Base-by-base conservation (phyloP, 2,113 vertebrate genomes). In the Piprites chloris region DNA sequence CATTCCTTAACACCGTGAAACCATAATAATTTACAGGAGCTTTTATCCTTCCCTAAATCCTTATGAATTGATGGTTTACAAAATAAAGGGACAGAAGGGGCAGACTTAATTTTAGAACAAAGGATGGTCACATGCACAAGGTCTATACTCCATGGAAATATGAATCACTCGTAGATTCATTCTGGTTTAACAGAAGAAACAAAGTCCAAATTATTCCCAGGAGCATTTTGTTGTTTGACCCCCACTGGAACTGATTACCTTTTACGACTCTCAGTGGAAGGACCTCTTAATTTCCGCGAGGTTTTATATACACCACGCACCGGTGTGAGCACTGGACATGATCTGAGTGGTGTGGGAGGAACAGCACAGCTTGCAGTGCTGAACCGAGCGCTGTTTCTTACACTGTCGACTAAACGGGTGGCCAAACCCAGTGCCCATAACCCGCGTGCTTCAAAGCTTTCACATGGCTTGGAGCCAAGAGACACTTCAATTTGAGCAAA, bases 251-350 rank as follows among this genome's bases (percentile, higher is more conserved):
- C 77, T 68, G 85, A 76, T 75, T 87, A 89, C 35, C 24, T 85
- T 95, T 95, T 91, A 96, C 6, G 30, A 47, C 80, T 80, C 65
- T 77, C 39, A 18, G 90, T 66, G 78, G 77, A 93, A 82, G 30
- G 61, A 78, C 65, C 52, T 85, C 85, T 81, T 71, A 59, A 71
- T 78, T 87, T 92, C 65, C 44, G 84, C 18, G 59, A 59, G 73
- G 73, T 78, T 91, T 94, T 87, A 59, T 5, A 15, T 7, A 12
- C 26, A 10, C 41, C 13, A 4, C 0, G 2, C 62, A 56, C 12
- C 0, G 1, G 19, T 42, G 67, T 30, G 0, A 42, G 74, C 1
- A 0, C 56, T 21, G 78, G 69, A 15, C 0, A 1, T 1, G 20
- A 53, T 44, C 30, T 0, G 18, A 58, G 69, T 35, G 74, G 10